Percentiles rank a stretch among this genome's conserved stretches.
These are phyloP conservation scores for Typhlichthys subterraneus DNA, from an alignment of 2,797 vertebrate genomes.

Conservation along the genomic window DNA sequence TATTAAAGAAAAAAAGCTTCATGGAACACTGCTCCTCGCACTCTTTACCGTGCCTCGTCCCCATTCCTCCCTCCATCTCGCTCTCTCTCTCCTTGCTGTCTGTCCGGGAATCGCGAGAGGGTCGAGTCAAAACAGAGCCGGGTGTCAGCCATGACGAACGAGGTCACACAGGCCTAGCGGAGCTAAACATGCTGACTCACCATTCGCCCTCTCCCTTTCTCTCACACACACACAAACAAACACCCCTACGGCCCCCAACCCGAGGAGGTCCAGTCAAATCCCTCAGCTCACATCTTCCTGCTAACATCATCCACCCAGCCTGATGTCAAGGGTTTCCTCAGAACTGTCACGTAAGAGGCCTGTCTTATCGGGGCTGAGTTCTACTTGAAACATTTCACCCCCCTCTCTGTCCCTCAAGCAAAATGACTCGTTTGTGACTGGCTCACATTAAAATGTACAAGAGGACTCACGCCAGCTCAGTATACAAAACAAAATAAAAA, in stretches of 20 bases:
- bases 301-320: conserved; percentile 32
- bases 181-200: conserved; percentile 69
- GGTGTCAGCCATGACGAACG: conserved; percentile 62
- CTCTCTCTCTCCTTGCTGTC: neutral
- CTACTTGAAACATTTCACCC: conserved; percentile 26
- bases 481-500: neutral
- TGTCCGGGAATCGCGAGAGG: conserved; percentile 46
- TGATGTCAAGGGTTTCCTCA: conserved; percentile 61
- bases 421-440: conserved; percentile 8
- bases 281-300: conserved; percentile 48
- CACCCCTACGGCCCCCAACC: neutral
- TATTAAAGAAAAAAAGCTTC: conserved; percentile 6
- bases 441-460: neutral
- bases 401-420: neutral
- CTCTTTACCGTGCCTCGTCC: neutral
- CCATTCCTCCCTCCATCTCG: neutral
- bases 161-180: conserved; percentile 61
- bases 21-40: neutral
- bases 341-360: conserved; percentile 38
- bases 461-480: neutral
- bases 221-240: conserved; percentile 48
- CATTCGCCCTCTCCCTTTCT: conserved; percentile 27
- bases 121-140: conserved; percentile 44
- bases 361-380: conserved; percentile 38
- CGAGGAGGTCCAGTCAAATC: conserved; percentile 42